Percentiles rank a stretch among this genome's conserved stretches.
Conservation (phyloP, 2,797 vertebrate species). For the Odontamblyopus rebecca region DNA sequence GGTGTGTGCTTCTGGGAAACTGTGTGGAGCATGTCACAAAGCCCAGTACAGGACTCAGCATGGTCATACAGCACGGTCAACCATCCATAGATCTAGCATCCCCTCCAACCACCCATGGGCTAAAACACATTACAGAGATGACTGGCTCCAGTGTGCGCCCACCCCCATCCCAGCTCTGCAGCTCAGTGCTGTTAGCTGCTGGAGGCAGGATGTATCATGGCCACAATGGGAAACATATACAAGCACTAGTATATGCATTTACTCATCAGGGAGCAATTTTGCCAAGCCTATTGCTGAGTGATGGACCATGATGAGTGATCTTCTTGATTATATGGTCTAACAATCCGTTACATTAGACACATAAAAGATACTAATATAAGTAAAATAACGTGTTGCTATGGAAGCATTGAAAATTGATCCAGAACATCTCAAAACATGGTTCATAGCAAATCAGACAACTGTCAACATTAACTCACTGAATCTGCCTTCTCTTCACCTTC, state of each 20-base stretch:
- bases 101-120: slow-evolving; percentile 61
- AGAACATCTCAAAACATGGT: no score
- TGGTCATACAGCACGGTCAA: slow-evolving; percentile 56
- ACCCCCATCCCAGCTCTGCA: slow-evolving; percentile 37
- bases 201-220: slow-evolving; percentile 25
- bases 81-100: slow-evolving; percentile 51
- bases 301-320: neutral
- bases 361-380: neutral
- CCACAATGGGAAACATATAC: slow-evolving; percentile 25
- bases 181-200: slow-evolving; percentile 36
- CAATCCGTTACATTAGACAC: neutral
- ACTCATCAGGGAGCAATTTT: slow-evolving; percentile 4
- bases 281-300: neutral
- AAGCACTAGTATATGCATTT: slow-evolving; percentile 11
- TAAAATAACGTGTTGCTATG: neutral
- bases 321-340: neutral
- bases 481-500: no score
- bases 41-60: slow-evolving; percentile 28
- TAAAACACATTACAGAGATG: slow-evolving; percentile 73
- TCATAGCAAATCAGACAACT: no score
- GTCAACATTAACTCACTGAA: no score
- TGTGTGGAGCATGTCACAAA: slow-evolving; percentile 38
- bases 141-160: slow-evolving; percentile 61
- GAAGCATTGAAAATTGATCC: neutral
- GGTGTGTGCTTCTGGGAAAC: slow-evolving; percentile 30